Evolutionary conservation across 2,888 invertebrate genomes (phyloP).

Genomic region (Synanthedon myopaeformis): DNA sequence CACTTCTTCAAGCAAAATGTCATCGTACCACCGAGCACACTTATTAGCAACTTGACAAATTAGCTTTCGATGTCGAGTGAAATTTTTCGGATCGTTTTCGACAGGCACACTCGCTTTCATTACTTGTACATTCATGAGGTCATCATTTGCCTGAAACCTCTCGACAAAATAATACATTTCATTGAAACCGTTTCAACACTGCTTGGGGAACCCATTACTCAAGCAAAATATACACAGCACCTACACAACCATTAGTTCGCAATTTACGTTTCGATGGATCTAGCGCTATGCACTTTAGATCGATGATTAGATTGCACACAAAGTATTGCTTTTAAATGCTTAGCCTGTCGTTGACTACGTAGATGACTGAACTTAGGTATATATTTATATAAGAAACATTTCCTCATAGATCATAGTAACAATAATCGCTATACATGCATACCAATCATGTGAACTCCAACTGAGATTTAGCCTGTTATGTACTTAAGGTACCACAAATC

Average conservation of each 20-base stretch:
- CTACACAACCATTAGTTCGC: slow-evolving; percentile 53
- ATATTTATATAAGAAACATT: too few species aligned
- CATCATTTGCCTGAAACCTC: neutral
- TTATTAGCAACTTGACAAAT: slow-evolving; percentile 25
- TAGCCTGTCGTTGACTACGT: neutral
- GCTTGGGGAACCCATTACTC: slow-evolving; percentile 53
- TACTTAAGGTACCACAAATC: too few species aligned
- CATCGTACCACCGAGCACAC: slow-evolving; percentile 37
- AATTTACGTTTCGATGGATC: slow-evolving; percentile 31
- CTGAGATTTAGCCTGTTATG: too few species aligned
- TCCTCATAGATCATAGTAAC: too few species aligned
- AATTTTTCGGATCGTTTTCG: slow-evolving; percentile 10
- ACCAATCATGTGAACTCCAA: too few species aligned
- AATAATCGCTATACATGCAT: too few species aligned
- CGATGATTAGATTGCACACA: slow-evolving; percentile 40
- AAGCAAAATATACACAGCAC: slow-evolving; percentile 56
- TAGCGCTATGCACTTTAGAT: slow-evolving; percentile 53
- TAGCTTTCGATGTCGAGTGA: slow-evolving; percentile 25
- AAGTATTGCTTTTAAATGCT: slow-evolving; percentile 17
- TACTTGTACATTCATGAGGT: neutral
- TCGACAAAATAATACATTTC: slow-evolving; percentile 3
- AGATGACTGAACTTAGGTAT: too few species aligned
- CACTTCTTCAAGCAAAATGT: slow-evolving; percentile 27
- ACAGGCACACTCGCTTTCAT: slow-evolving; percentile 11
- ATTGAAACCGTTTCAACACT: slow-evolving; percentile 39